phyloP scores from a whole-genome alignment of 2,888 invertebrate species.

The Leptinotarsa juncta region DNA sequence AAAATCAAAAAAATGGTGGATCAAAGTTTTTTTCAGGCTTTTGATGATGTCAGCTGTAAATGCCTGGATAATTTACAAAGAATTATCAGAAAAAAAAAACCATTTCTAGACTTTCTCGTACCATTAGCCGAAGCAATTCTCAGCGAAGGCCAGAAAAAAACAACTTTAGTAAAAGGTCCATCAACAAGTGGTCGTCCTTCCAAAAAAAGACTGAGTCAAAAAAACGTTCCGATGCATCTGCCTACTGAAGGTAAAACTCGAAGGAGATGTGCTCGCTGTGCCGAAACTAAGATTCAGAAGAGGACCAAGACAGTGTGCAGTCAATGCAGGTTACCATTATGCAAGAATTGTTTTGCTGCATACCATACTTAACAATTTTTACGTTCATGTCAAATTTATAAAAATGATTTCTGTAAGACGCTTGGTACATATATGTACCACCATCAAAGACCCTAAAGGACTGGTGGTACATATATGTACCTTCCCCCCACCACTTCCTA shows the following conservation, averaged over 20 bases:
- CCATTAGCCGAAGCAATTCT: conserved; percentile 12
- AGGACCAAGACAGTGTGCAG: conserved; percentile 20
- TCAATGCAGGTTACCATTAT: conserved; percentile 16
- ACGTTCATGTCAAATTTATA: too few species aligned
- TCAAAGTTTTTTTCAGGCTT: too few species aligned
- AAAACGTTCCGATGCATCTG: conserved; percentile 21
- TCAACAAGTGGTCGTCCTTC: conserved; percentile 27
- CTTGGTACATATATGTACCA: conserved; percentile 22
- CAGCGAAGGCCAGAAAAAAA: conserved; percentile 9
- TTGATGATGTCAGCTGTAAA: too few species aligned
- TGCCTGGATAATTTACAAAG: too few species aligned
- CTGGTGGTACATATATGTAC: conserved; percentile 25
- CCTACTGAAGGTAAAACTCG: conserved; percentile 25
- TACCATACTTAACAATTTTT: too few species aligned
- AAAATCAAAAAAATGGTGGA: too few species aligned
- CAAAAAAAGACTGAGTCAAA: conserved; percentile 27
- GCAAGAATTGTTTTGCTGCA: background rate
- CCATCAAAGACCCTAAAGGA: conserved; percentile 12
- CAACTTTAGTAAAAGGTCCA: conserved; percentile 28
- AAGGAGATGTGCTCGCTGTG: conserved; percentile 15
- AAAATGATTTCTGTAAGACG: background rate
- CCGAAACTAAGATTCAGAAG: conserved; percentile 19
- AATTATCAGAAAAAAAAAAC: too few species aligned
- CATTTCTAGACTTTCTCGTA: background rate
- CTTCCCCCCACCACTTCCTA: conserved; percentile 11